These are phyloP conservation scores for Himalopsyche anomala DNA, from an alignment of 2,888 invertebrate genomes.

Conservation along the genomic window DNA sequence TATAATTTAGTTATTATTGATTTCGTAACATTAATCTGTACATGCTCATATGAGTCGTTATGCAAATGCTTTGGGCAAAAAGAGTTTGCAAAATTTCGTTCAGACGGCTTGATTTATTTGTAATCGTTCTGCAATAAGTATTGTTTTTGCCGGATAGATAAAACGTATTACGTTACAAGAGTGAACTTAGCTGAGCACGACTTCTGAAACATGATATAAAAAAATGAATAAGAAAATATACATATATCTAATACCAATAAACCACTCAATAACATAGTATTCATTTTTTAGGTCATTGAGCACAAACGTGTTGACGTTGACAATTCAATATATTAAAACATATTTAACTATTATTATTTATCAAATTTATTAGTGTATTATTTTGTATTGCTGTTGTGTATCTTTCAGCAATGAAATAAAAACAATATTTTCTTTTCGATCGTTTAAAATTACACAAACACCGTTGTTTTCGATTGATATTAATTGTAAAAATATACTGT, in stretches of 20 bases:
- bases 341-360: too few relatives aligned
- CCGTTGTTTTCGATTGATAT: too few relatives aligned
- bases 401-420: too few relatives aligned
- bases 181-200: not conserved
- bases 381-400: too few relatives aligned
- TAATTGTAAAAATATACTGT: too few relatives aligned
- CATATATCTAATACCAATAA: not conserved
- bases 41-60: not conserved
- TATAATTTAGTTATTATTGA: conserved; percentile 5
- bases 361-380: too few relatives aligned
- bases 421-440: too few relatives aligned
- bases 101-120: conserved; percentile 2
- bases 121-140: not conserved
- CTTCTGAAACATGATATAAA: conserved; percentile 14
- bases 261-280: not conserved
- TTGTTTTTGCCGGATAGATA: not conserved
- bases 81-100: not conserved
- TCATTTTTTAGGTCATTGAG: not conserved
- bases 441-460: too few relatives aligned
- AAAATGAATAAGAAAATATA: not conserved
- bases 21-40: not conserved
- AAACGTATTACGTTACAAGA: not conserved
- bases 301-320: not conserved
- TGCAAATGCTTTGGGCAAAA: conserved; percentile 14
- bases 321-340: too few relatives aligned